phyloP scores from a whole-genome alignment of 1,140 invertebrate genomes.

The Magallana angulata region DNA sequence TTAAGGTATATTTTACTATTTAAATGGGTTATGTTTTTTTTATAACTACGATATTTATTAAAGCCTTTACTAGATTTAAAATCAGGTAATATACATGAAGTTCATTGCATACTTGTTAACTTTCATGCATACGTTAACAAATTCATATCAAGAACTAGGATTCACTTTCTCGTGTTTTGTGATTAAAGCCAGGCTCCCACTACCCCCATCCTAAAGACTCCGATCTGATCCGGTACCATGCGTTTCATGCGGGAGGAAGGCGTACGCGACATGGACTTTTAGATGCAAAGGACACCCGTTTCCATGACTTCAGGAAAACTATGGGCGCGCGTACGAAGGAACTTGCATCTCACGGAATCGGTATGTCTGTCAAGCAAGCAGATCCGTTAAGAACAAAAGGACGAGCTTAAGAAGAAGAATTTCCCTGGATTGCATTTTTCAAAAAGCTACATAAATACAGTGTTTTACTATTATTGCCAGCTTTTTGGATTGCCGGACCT shows the following conservation, averaged over 20 bases:
- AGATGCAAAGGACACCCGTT: conserved; percentile 31
- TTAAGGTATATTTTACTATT: no score
- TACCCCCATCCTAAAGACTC: background rate
- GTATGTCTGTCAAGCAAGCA: conserved; percentile 28
- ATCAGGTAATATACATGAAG: no score
- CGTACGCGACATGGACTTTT: conserved; percentile 36
- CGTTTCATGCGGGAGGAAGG: conserved; percentile 36
- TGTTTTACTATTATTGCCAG: conserved; percentile 19
- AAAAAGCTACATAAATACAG: conserved; percentile 24
- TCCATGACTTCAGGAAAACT: conserved; percentile 26
- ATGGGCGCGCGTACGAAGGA: conserved; percentile 39
- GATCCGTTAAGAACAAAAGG: conserved; percentile 43
- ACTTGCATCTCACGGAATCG: conserved; percentile 36
- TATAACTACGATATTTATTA: no score
- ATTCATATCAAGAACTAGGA: background rate
- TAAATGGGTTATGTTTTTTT: no score
- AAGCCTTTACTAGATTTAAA: no score
- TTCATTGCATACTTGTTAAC: no score
- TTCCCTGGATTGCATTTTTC: no score
- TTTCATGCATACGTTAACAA: background rate
- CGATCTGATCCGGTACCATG: conserved; percentile 18
- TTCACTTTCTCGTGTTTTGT: conserved; percentile 18
- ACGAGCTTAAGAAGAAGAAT: background rate
- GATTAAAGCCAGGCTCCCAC: background rate
- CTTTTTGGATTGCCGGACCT: background rate